These are phyloP conservation scores for Lagopus leucura DNA, from an alignment of 2,113 vertebrate species.

Conservation along the genomic window DNA sequence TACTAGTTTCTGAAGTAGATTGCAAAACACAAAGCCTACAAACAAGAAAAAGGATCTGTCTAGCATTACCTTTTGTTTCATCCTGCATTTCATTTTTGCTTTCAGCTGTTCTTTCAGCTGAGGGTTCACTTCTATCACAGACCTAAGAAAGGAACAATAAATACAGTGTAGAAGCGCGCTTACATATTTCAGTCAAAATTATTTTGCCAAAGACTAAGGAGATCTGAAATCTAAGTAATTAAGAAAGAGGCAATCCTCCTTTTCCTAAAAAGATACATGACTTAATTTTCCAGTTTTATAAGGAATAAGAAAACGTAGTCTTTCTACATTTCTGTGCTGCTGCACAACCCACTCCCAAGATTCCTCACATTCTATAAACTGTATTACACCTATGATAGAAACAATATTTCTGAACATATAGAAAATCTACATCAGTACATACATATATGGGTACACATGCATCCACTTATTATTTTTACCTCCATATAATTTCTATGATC, in stretches of 20 bases:
- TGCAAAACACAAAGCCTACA: not conserved
- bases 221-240: not conserved
- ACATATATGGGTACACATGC: not conserved
- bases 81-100: slow-evolving; percentile 71
- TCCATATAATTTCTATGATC: not conserved
- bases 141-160: slow-evolving; percentile 70
- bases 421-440: not conserved
- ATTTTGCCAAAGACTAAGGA: not conserved
- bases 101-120: slow-evolving; percentile 75
- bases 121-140: slow-evolving; percentile 74
- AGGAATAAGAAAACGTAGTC: not conserved
- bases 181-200: not conserved
- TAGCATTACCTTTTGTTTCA: slow-evolving; percentile 80
- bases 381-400: not conserved
- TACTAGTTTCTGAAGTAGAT: not conserved
- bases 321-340: not conserved
- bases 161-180: not conserved
- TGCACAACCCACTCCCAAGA: not conserved
- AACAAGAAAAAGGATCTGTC: not conserved
- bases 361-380: not conserved
- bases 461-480: not conserved
- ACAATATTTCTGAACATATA: not conserved
- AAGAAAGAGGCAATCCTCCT: not conserved
- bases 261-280: not conserved
- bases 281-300: not conserved